Evolutionary conservation across 1,140 invertebrate genomes (phyloP), one percentile per base, ranked within the genome.

Genomic region (Cryptotermes secundus): DNA sequence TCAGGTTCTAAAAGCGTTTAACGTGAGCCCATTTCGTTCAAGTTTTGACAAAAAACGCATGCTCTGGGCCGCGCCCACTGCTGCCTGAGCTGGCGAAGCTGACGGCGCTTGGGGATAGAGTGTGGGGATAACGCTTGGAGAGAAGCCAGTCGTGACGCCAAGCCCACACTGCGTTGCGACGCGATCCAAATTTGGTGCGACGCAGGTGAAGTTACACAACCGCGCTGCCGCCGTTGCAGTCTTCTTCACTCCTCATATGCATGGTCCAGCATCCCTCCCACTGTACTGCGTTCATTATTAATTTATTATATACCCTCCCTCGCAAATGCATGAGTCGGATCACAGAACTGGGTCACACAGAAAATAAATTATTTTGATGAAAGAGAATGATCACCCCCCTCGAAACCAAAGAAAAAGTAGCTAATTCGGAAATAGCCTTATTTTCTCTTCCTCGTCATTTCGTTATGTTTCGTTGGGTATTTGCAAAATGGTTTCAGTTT

Each of bases 191-290:
- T 83, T 42, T 72, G 83, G 83, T 34, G 49, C 49, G 83, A 24
- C 65, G 83, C 83, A 83, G 83, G 83, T 83, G 79, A 79, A 19
- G 59, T 83, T 83, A 83, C 83, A 83, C 36, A 83, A 34, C 36
- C 59, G 35, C 83, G 80, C 80, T 24, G 34, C 22, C 35, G 24
- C 19, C 35, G 9, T 26, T 12, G 35, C 3, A 9, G n/a, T 34
- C 19, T 42, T 7, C 34, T 34, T 24, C 34, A 10, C 59, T 31
- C 59, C n/a, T 72, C 59, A 31, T 49, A 49, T 14, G 45, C 45
- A 22, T 49, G 19, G 3, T 12, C 79, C 16, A 22, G n/a, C 31
- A 35, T 49, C 36, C 3, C 49, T 53, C 38, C 24, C 82, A 34
- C 49, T 3, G 36, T 14, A 45, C 34, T 34, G 34, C 80, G 19